Evolutionary conservation across 2,113 vertebrate genomes (phyloP).

Genomic region (Mormyrus iriodes): DNA sequence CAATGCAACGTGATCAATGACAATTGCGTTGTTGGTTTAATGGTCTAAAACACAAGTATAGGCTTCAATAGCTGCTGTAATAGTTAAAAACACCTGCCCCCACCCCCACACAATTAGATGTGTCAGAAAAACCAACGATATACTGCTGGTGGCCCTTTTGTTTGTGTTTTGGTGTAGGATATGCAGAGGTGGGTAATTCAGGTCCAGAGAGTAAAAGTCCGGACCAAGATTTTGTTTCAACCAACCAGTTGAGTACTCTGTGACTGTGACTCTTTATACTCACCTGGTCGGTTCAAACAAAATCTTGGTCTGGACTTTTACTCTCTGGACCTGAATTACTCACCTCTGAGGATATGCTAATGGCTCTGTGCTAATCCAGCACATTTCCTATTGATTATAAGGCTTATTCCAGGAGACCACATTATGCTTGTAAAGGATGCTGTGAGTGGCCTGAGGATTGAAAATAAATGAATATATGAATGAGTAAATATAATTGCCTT

Average conservation of each 20-base stretch:
- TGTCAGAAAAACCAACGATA: neutral
- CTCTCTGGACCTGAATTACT: no score
- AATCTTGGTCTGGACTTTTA: no score
- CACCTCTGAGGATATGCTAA: no score
- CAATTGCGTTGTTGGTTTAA: neutral
- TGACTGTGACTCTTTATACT: no score
- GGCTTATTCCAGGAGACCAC: conserved; percentile 21
- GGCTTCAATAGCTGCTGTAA: neutral
- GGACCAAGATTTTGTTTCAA: no score
- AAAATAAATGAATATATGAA: conserved; percentile 24
- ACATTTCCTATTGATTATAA: conserved; percentile 24
- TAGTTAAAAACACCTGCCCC: neutral
- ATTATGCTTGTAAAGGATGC: conserved; percentile 5
- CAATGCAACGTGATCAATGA: neutral
- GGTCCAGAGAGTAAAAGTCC: no score
- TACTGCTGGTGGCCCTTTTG: neutral
- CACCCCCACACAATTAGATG: neutral
- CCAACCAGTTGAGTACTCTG: no score
- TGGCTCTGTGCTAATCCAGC: neutral
- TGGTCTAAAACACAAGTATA: neutral
- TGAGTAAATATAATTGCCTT: neutral
- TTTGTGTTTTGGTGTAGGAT: neutral
- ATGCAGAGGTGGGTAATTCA: no score
- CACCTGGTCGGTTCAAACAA: no score
- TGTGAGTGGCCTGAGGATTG: conserved; percentile 3